A percentile compares a stretch with the other conserved stretches of the same genome.
These are phyloP conservation scores for Agapostemon virescens DNA, from an alignment of 2,888 invertebrate species.

Conservation along the genomic window DNA sequence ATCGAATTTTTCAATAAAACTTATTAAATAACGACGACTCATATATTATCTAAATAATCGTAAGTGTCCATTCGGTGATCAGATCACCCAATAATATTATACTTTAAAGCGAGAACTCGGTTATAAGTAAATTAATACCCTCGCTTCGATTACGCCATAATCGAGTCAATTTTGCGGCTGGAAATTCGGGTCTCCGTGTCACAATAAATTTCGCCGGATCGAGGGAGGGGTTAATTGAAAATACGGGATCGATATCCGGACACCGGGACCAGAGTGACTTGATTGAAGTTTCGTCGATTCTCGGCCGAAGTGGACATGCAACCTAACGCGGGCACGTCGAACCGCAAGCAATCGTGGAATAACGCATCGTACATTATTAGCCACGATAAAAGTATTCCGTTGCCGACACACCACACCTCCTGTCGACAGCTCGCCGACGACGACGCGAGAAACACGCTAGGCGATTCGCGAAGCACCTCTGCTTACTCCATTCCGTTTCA, in stretches of 20 bases:
- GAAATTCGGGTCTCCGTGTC: neutral
- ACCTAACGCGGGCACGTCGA: neutral
- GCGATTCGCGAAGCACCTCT: conserved; percentile 17
- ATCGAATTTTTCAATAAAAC: no score
- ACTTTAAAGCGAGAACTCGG: neutral
- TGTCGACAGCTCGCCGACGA: conserved; percentile 61
- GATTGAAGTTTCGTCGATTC: conserved; percentile 58
- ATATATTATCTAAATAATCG: no score
- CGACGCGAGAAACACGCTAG: conserved; percentile 19
- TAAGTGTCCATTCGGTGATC: neutral
- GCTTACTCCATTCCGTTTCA: conserved; percentile 42
- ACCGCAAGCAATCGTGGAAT: conserved; percentile 9
- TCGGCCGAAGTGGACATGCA: conserved; percentile 34
- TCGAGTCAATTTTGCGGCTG: neutral
- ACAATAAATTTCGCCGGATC: neutral
- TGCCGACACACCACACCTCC: conserved; percentile 57
- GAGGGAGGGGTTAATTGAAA: conserved; percentile 29
- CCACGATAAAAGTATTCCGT: conserved; percentile 55
- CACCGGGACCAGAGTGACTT: conserved; percentile 18
- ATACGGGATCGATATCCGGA: conserved; percentile 21
- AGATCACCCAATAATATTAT: neutral
- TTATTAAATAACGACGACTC: no score
- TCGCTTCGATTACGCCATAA: neutral
- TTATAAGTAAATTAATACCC: neutral
- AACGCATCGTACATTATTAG: conserved; percentile 50